phyloP scores from a whole-genome alignment of 1,140 invertebrate species.

The Neotoxoptera formosana region DNA sequence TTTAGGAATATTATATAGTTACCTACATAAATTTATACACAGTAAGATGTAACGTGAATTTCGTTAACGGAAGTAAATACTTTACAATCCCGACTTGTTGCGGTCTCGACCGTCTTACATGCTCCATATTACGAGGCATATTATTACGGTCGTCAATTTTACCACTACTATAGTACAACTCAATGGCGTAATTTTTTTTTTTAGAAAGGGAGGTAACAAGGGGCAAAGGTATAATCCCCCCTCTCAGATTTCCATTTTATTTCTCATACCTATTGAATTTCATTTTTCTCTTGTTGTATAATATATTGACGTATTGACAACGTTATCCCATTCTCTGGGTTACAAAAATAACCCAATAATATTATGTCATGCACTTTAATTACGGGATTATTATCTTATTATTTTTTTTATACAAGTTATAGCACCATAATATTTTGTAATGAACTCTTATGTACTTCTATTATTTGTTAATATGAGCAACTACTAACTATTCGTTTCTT shows the following conservation, averaged over 20 bases:
- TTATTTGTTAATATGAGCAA: no score
- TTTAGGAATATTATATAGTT: no score
- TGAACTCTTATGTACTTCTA: neutral
- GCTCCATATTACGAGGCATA: no score
- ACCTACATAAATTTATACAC: no score
- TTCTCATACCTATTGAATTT: neutral
- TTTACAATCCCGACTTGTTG: no score
- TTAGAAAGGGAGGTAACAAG: neutral
- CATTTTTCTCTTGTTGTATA: neutral
- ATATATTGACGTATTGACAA: neutral
- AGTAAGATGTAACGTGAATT: no score
- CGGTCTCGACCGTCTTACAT: no score
- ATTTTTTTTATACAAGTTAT: neutral
- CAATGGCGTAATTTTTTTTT: neutral
- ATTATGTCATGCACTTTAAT: neutral
- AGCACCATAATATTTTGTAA: neutral
- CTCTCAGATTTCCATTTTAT: neutral
- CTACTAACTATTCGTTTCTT: no score
- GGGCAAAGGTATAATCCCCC: neutral
- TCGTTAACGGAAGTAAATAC: no score
- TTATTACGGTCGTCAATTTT: no score
- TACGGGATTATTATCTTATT: neutral
- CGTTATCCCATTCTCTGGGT: neutral
- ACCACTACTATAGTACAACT: no score
- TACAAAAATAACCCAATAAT: neutral